phyloP scores from a whole-genome alignment of 2,113 vertebrate genomes.

The Stercorarius parasiticus region DNA sequence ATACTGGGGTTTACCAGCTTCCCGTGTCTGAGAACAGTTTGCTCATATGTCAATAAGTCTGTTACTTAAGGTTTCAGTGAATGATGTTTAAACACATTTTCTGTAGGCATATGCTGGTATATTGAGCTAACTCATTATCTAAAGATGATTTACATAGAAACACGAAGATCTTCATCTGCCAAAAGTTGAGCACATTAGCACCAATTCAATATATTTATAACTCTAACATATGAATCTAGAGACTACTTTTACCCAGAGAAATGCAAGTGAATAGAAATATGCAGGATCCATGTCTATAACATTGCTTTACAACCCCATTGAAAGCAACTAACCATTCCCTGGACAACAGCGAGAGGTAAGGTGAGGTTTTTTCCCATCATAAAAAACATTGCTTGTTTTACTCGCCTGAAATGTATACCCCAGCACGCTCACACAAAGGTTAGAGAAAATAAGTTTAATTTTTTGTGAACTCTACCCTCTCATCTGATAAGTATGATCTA shows the following conservation, averaged over 20 bases:
- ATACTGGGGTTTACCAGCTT: background rate
- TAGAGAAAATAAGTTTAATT: background rate
- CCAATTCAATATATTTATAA: slow-evolving; percentile 18
- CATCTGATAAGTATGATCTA: background rate
- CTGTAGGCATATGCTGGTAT: slow-evolving; percentile 42
- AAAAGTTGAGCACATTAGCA: slow-evolving; percentile 16
- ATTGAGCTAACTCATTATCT: slow-evolving; percentile 35
- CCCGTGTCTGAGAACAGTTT: background rate
- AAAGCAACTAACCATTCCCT: background rate
- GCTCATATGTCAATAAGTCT: slow-evolving; percentile 11
- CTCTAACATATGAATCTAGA: background rate
- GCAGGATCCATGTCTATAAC: background rate
- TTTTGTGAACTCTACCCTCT: background rate
- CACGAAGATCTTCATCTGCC: slow-evolving; percentile 29
- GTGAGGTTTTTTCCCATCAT: background rate
- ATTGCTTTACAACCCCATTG: background rate
- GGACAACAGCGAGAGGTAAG: background rate
- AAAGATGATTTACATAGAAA: slow-evolving; percentile 40
- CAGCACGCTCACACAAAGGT: background rate
- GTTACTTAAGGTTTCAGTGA: background rate
- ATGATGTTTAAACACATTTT: slow-evolving; percentile 59
- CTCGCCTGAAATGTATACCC: background rate
- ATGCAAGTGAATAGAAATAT: background rate
- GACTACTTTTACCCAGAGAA: background rate
- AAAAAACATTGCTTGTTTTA: background rate